These are phyloP conservation scores for Venustaconcha ellipsiformis DNA, from an alignment of 1,140 invertebrate genomes.

Conservation along the genomic window DNA sequence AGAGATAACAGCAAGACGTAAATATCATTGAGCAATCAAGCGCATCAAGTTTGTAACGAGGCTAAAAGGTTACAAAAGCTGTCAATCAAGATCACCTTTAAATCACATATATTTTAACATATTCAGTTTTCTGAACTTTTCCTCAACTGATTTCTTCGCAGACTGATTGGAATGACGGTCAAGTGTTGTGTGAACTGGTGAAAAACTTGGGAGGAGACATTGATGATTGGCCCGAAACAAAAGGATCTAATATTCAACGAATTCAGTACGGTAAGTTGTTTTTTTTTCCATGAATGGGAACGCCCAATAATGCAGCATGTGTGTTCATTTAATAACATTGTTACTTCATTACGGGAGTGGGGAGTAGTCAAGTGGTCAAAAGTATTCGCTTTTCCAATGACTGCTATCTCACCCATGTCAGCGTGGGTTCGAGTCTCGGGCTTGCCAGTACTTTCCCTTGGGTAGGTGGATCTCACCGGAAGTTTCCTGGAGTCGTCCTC, in stretches of 20 bases:
- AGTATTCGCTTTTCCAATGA: no score
- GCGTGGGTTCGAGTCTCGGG: no score
- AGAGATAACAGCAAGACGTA: background rate
- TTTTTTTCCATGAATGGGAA: no score
- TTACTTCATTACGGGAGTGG: no score
- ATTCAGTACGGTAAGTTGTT: constrained; percentile 16
- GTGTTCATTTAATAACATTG: no score
- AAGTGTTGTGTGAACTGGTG: constrained; percentile 88
- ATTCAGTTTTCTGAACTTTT: background rate
- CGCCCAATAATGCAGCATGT: no score
- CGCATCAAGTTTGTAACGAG: background rate
- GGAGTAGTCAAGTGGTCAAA: no score
- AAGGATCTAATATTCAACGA: constrained; percentile 10
- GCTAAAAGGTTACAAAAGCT: background rate
- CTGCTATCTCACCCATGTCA: no score
- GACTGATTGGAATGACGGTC: constrained; percentile 97
- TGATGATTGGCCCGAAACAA: constrained; percentile 19
- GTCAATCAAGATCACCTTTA: background rate
- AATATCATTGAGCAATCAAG: background rate
- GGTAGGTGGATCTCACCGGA: no score
- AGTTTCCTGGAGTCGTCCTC: no score
- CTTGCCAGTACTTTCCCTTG: no score
- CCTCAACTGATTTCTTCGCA: constrained; percentile 64
- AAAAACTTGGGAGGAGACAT: constrained; percentile 21
- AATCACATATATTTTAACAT: background rate